A percentile compares a stretch with the other conserved stretches of the same genome.
phyloP scores from a whole-genome alignment of 2,888 invertebrate genomes.

The Rhagophthalmus giganteus region DNA sequence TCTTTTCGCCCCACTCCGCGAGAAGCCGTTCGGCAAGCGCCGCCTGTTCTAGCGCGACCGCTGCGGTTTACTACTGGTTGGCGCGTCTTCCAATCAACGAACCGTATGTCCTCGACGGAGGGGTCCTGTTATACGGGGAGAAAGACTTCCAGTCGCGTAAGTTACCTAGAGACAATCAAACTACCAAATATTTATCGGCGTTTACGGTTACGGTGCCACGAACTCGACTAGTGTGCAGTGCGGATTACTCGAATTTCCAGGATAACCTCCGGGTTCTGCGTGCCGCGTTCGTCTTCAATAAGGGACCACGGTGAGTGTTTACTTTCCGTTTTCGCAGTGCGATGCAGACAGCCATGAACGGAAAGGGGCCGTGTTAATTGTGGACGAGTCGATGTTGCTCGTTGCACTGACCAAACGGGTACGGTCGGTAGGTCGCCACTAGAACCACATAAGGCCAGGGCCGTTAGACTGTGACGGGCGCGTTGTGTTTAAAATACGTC shows the following conservation, averaged over 20 bases:
- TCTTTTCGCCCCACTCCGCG: constrained; percentile 17
- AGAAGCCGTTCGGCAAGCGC: constrained; percentile 31
- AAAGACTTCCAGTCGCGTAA: constrained; percentile 40
- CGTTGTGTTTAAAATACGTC: constrained; percentile 6
- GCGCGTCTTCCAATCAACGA: constrained; percentile 33
- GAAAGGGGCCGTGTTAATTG: constrained; percentile 44
- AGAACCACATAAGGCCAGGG: constrained; percentile 2
- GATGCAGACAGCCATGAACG: constrained; percentile 44
- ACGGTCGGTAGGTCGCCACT: constrained; percentile 39
- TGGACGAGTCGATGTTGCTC: constrained; percentile 48
- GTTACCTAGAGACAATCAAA: constrained; percentile 39
- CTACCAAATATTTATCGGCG: constrained; percentile 32
- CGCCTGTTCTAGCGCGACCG: constrained; percentile 27
- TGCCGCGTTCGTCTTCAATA: too few species aligned
- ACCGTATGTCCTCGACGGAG: constrained; percentile 29
- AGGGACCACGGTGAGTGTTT: constrained; percentile 22
- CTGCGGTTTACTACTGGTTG: constrained; percentile 36
- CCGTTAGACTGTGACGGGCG: constrained; percentile 29
- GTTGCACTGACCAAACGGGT: constrained; percentile 44
- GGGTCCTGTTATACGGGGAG: constrained; percentile 36
- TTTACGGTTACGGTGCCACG: constrained; percentile 9
- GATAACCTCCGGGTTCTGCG: too few species aligned
- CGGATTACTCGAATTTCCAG: not conserved
- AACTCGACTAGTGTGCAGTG: constrained; percentile 7
- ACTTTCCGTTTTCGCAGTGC: constrained; percentile 26